Base-by-base conservation (phyloP, 2,888 invertebrate genomes). In the Noctua fimbriata region DNA sequence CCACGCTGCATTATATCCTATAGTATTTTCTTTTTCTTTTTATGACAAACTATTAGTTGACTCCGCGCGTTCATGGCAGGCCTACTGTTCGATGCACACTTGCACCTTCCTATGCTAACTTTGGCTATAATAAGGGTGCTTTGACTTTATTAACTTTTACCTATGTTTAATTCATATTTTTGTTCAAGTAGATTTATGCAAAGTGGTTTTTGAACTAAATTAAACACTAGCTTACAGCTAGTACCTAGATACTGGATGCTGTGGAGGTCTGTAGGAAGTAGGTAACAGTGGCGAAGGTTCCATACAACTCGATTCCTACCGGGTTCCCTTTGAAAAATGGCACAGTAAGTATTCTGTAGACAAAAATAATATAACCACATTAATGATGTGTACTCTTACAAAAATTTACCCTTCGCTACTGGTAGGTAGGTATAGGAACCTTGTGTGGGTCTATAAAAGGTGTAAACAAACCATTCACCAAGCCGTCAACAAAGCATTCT, bases 81-180 rank as follows among this genome's bases (percentile, higher is more conserved):
- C 67, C 16, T 44, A 44, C 44, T 75, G 44, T 44, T 44, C 55
- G 24, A 32, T 60, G 74, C 73, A 69, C 36, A 28, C 36, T 69
- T 69, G 63, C 73, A 81, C 55, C 41, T 58, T 44, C 65, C 18
- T 47, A 9, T 41, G 55, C 21, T 58, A 58, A 81, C 77, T 71
- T 83, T 44, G 36, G 52, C 58, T 76, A 41, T 58, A 76, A 16
- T 65, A 82, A 69, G 76, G 69, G 76, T 69, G 10, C 47, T 69
- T 69, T 24, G 65, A n/a, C n/a, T 81, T 83, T 41, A 70, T 82
- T 66, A 76, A 69, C 65, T 69, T 65, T 44, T 58, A 36, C 36
- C 36, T 36, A 28, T 79, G 58, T 67, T 58, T 67, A 67, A 67
- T 73, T 80, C 9, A 73, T 67, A 60, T 73, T 74, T 52, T 47